Evolutionary conservation across 2,797 vertebrate species (phyloP).

Genomic region (Erpetoichthys calabaricus): DNA sequence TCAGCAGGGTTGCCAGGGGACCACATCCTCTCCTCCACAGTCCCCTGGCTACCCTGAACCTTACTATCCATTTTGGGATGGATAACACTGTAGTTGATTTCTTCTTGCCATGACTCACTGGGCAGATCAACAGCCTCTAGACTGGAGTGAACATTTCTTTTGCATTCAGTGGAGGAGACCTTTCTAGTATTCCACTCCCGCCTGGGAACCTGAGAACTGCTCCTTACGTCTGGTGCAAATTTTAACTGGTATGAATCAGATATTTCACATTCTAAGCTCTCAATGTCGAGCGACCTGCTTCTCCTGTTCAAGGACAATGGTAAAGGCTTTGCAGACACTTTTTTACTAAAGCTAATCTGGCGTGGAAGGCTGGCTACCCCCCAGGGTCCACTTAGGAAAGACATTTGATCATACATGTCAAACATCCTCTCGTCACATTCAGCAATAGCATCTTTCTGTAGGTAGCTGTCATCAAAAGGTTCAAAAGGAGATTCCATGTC

Average conservation of each 20-base stretch:
- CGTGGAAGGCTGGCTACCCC: slow-evolving; percentile 81
- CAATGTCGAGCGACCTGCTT: slow-evolving; percentile 82
- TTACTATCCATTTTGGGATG: slow-evolving; percentile 26
- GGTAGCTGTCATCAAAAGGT: slow-evolving; percentile 71
- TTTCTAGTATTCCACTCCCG: slow-evolving; percentile 33
- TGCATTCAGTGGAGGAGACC: slow-evolving; percentile 18
- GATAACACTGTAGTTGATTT: slow-evolving; percentile 33
- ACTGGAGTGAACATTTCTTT: slow-evolving; percentile 34
- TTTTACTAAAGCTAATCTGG: slow-evolving; percentile 63
- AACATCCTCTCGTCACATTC: slow-evolving; percentile 74
- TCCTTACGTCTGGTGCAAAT: slow-evolving; percentile 6
- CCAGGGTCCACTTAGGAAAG: slow-evolving; percentile 66
- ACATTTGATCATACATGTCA: slow-evolving; percentile 49
- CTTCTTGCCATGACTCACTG: slow-evolving; percentile 36
- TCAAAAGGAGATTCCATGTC: slow-evolving; percentile 70
- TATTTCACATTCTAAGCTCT: slow-evolving; percentile 66
- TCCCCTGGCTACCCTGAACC: slow-evolving; percentile 12
- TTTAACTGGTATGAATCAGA: slow-evolving; percentile 34
- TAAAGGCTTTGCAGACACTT: slow-evolving; percentile 50
- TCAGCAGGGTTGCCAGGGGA: slow-evolving; percentile 26
- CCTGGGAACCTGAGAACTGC: slow-evolving; percentile 33
- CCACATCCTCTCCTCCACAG: slow-evolving; percentile 23
- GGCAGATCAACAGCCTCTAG: slow-evolving; percentile 25
- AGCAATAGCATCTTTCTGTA: slow-evolving; percentile 71
- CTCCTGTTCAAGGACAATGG: slow-evolving; percentile 69